Evolutionary conservation across 2,888 invertebrate genomes (phyloP).

Genomic region (Thecocarcelia acutangulata): DNA sequence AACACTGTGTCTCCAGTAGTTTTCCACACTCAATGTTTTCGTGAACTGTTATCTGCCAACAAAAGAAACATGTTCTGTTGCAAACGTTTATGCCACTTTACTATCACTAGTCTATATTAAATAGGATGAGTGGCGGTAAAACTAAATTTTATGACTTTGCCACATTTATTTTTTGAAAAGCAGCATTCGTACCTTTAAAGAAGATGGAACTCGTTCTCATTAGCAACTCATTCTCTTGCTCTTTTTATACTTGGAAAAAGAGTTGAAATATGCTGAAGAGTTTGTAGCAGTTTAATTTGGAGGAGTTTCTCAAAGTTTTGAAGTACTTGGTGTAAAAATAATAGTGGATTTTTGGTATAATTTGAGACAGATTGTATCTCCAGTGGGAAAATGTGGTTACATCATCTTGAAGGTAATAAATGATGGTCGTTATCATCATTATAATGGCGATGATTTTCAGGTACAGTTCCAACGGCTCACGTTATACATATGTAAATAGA

Average conservation of each 20-base stretch:
- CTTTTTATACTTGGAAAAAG: too few relatives aligned
- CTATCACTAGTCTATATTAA: slow-evolving; percentile 11
- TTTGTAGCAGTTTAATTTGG: not conserved
- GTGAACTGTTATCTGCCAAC: slow-evolving; percentile 35
- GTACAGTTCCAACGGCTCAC: too few relatives aligned
- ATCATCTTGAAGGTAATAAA: slow-evolving; percentile 69
- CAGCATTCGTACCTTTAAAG: slow-evolving; percentile 59
- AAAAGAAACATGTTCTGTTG: slow-evolving; percentile 44
- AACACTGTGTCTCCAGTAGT: slow-evolving; percentile 54
- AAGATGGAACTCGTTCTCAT: slow-evolving; percentile 36
- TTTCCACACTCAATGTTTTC: slow-evolving; percentile 18
- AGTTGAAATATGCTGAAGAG: too few relatives aligned
- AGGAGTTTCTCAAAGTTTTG: not conserved
- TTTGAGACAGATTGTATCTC: slow-evolving; percentile 59
- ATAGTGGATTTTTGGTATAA: slow-evolving; percentile 62
- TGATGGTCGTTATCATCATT: slow-evolving; percentile 71
- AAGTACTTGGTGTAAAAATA: slow-evolving; percentile 47
- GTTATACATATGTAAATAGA: too few relatives aligned
- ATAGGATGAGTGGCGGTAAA: slow-evolving; percentile 26
- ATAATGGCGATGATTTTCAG: slow-evolving; percentile 37
- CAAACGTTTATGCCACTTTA: slow-evolving; percentile 40
- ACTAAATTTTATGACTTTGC: slow-evolving; percentile 60
- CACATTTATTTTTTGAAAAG: slow-evolving; percentile 61
- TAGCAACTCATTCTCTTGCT: not conserved
- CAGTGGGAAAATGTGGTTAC: slow-evolving; percentile 65